Evolutionary conservation across 2,888 invertebrate species (phyloP).

Genomic region (Apodemia duryi): DNA sequence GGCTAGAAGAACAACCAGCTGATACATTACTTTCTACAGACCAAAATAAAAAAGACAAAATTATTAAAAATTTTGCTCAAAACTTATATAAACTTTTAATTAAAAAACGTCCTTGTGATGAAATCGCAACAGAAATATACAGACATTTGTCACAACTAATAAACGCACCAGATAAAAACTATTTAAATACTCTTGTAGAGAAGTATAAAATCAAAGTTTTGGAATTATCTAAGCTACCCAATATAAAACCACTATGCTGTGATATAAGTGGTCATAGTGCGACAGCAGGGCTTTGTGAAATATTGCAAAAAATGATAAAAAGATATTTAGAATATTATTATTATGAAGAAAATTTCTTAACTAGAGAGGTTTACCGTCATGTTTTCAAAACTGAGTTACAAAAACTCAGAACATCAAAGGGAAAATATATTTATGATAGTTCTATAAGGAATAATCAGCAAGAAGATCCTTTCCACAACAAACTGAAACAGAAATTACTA

Average conservation of each 20-base stretch:
- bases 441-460: neutral
- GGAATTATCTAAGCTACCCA: neutral
- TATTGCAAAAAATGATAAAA: neutral
- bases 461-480: slow-evolving; percentile 17
- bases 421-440: neutral
- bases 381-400: slow-evolving; percentile 45
- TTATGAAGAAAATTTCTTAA: slow-evolving; percentile 43
- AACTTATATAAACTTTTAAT: neutral
- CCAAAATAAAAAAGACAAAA: neutral
- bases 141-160: neutral
- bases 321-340: slow-evolving; percentile 49
- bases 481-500: slow-evolving; percentile 26
- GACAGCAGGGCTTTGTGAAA: neutral
- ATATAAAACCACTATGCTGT: neutral
- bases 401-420: neutral
- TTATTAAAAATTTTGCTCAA: neutral
- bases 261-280: neutral
- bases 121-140: neutral
- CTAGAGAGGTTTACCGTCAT: slow-evolving; percentile 42
- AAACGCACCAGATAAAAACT: neutral
- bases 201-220: neutral
- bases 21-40: neutral
- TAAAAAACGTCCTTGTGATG: neutral
- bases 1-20: neutral
- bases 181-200: neutral